A percentile compares a stretch with the other conserved stretches of the same genome.
phyloP scores from a whole-genome alignment of 2,888 invertebrate species.

The Orgyia antiqua region DNA sequence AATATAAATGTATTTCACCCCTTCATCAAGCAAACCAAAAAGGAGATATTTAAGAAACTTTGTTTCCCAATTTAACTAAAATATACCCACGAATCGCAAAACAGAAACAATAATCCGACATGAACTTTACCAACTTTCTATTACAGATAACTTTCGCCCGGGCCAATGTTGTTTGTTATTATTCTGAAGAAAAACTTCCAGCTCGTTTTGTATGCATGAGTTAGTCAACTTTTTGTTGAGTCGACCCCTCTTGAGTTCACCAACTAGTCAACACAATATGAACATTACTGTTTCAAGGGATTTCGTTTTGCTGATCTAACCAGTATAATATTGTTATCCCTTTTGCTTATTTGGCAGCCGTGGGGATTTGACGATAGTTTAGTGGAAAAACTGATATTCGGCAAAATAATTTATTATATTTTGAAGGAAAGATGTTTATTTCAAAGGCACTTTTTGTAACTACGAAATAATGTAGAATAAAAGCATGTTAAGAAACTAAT shows the following conservation, averaged over 20 bases:
- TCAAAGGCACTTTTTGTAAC: neutral
- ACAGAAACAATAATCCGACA: neutral
- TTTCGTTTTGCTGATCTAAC: conserved; percentile 2
- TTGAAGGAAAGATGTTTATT: conserved; percentile 1
- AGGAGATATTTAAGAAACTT: neutral
- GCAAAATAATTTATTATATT: neutral
- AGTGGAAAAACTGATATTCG: conserved; percentile 2
- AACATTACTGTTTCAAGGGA: conserved; percentile 5
- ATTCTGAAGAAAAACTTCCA: conserved; percentile 4
- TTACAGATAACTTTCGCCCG: conserved; percentile 3
- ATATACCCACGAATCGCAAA: neutral
- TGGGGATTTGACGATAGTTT: neutral
- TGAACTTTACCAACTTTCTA: conserved; percentile 3
- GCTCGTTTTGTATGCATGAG: conserved; percentile 10
- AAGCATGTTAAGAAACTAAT: no score
- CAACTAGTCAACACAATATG: conserved; percentile 7
- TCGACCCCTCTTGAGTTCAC: conserved; percentile 3
- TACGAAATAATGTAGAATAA: neutral
- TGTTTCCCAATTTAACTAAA: neutral
- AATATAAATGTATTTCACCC: no score
- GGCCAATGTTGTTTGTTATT: conserved; percentile 4
- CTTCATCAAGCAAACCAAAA: no score
- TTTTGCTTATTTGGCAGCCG: conserved; percentile 1
- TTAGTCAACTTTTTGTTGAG: conserved; percentile 6
- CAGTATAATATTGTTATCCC: conserved; percentile 5